Evolutionary conservation across 2,113 vertebrate genomes (phyloP).

Genomic region (Xenotilapia longispinis): DNA sequence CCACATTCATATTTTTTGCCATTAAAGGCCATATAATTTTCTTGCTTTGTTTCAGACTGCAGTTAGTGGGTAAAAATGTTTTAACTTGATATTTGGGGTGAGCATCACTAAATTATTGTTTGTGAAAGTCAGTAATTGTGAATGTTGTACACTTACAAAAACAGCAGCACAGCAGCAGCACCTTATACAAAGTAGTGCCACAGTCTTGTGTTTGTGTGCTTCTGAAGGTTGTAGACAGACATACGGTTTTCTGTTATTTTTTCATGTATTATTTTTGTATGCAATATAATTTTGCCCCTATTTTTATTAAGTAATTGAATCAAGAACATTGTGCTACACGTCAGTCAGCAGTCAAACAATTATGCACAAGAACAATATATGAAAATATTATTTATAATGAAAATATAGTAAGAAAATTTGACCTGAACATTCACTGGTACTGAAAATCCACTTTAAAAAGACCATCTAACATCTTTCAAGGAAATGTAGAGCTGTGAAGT

Average conservation of each 20-base stretch:
- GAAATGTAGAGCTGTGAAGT: slow-evolving; percentile 18
- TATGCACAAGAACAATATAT: not conserved
- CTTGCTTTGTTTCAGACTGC: not conserved
- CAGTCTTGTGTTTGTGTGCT: not conserved
- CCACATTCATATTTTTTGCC: not conserved
- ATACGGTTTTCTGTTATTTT: not conserved
- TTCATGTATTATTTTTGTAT: not conserved
- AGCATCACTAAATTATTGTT: not conserved
- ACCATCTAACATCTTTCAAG: slow-evolving; percentile 15
- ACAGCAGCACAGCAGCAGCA: not conserved
- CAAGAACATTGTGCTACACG: not conserved
- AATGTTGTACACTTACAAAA: not conserved
- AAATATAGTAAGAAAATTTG: not conserved
- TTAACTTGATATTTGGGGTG: not conserved
- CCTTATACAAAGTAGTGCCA: not conserved
- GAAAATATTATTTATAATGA: not conserved
- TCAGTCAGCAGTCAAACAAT: not conserved
- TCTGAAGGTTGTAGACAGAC: not conserved
- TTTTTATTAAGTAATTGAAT: not conserved
- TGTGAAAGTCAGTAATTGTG: not conserved
- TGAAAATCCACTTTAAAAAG: slow-evolving; percentile 1
- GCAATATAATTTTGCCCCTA: not conserved
- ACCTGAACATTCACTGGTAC: not conserved
- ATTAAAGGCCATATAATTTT: not conserved
- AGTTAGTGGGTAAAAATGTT: not conserved